Percentiles rank a stretch among this genome's conserved stretches.
These are phyloP conservation scores for Plutomurus gul DNA, from an alignment of 1,140 invertebrate genomes.

Conservation along the genomic window DNA sequence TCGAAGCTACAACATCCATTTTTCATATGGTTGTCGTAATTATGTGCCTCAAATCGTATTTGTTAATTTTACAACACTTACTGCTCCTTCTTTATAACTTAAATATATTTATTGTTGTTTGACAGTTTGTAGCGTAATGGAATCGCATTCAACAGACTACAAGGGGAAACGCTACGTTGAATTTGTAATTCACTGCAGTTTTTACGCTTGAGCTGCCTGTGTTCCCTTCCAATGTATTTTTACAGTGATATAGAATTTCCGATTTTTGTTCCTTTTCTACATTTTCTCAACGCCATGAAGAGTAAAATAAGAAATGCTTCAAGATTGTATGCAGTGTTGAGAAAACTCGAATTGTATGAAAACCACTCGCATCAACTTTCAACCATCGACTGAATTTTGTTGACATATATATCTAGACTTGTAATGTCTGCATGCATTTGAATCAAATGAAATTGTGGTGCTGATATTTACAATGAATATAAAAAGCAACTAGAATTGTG, in stretches of 20 bases:
- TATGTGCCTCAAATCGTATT: neutral
- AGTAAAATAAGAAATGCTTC: neutral
- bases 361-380: too few relatives aligned
- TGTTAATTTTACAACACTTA: too few relatives aligned
- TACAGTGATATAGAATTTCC: neutral
- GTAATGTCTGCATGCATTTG: neutral
- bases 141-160: too few relatives aligned
- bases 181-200: neutral
- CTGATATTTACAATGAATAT: neutral
- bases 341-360: too few relatives aligned
- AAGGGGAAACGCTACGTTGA: neutral
- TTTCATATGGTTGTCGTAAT: neutral
- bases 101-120: neutral
- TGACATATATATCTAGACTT: neutral
- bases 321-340: too few relatives aligned
- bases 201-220: neutral
- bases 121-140: neutral
- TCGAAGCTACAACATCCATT: neutral
- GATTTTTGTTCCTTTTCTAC: neutral
- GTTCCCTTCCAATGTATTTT: neutral
- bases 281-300: neutral
- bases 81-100: neutral
- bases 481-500: neutral
- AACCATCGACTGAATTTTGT: too few relatives aligned
- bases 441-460: constrained; percentile 11